These are phyloP conservation scores for Theretra japonica DNA, from an alignment of 2,888 invertebrate species.

Conservation along the genomic window DNA sequence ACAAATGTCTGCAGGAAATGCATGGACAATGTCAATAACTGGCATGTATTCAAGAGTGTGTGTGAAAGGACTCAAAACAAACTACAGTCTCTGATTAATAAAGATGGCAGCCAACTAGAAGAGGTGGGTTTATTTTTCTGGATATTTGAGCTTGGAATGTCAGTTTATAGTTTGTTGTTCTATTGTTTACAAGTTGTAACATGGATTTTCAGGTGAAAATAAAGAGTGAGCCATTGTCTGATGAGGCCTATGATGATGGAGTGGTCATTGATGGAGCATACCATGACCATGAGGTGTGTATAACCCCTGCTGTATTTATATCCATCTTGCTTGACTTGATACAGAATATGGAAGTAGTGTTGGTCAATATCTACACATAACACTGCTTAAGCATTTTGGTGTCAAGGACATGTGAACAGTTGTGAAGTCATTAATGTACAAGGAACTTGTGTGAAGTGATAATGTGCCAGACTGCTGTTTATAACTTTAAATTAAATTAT, in stretches of 20 bases:
- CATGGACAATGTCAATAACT: slow-evolving; percentile 86
- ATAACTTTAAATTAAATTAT: neutral
- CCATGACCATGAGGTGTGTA: slow-evolving; percentile 75
- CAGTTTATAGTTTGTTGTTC: slow-evolving; percentile 49
- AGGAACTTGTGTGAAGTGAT: slow-evolving; percentile 49
- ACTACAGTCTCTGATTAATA: slow-evolving; percentile 84
- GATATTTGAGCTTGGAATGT: slow-evolving; percentile 69
- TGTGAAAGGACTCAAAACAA: slow-evolving; percentile 88
- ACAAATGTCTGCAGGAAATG: slow-evolving; percentile 87
- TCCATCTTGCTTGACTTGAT: slow-evolving; percentile 34
- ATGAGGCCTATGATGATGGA: slow-evolving; percentile 83
- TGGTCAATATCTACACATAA: slow-evolving; percentile 44
- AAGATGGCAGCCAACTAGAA: slow-evolving; percentile 82
- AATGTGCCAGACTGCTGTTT: slow-evolving; percentile 35
- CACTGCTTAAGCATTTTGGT: slow-evolving; percentile 52
- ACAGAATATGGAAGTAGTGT: slow-evolving; percentile 33
- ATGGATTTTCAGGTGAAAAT: slow-evolving; percentile 82
- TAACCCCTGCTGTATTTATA: slow-evolving; percentile 40
- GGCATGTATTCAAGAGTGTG: slow-evolving; percentile 87
- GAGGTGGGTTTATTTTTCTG: slow-evolving; percentile 72
- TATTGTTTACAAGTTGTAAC: slow-evolving; percentile 54
- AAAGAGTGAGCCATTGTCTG: slow-evolving; percentile 84
- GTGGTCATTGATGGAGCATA: slow-evolving; percentile 81
- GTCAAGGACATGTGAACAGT: slow-evolving; percentile 72
- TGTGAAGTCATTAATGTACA: slow-evolving; percentile 45